Conservation (phyloP, 1,140 invertebrate species). For the Subanguina moxae region DNA sequence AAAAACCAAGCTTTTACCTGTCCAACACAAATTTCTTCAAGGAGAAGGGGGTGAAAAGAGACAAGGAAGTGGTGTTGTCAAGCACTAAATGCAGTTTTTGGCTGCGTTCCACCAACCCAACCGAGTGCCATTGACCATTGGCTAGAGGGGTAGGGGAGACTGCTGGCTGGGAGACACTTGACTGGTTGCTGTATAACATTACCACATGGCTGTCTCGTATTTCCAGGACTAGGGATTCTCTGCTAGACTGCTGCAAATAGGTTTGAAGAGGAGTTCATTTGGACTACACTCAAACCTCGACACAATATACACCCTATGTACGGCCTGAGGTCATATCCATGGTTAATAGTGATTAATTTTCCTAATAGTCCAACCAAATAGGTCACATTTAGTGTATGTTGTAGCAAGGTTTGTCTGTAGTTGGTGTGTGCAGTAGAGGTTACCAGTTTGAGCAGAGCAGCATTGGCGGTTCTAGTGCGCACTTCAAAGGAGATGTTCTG, state of each 20-base stretch:
- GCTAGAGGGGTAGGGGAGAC: conserved; percentile 21
- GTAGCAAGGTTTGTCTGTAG: too few species aligned
- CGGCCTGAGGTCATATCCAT: too few species aligned
- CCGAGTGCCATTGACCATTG: conserved; percentile 47
- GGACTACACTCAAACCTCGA: too few species aligned
- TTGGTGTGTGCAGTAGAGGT: too few species aligned
- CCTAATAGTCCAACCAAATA: too few species aligned
- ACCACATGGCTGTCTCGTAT: conserved; percentile 20
- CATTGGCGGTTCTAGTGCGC: conserved; percentile 46
- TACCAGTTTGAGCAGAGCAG: conserved; percentile 50
- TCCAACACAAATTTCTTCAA: conserved; percentile 29
- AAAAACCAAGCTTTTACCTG: neutral
- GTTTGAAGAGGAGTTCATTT: too few species aligned
- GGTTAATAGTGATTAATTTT: too few species aligned
- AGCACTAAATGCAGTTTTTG: conserved; percentile 14
- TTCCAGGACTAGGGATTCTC: conserved; percentile 22
- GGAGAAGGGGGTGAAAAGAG: conserved; percentile 27
- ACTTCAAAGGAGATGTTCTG: conserved; percentile 46
- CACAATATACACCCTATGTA: too few species aligned
- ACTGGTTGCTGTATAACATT: conserved; percentile 31
- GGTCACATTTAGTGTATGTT: too few species aligned
- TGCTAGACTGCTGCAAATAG: conserved; percentile 28
- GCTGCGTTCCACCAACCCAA: conserved; percentile 3
- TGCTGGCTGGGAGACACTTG: conserved; percentile 14
- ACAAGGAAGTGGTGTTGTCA: conserved; percentile 13